Evolutionary conservation across 2,888 invertebrate genomes (phyloP), one percentile per base, ranked within the genome.

Genomic region (Heteropelma amictum): DNA sequence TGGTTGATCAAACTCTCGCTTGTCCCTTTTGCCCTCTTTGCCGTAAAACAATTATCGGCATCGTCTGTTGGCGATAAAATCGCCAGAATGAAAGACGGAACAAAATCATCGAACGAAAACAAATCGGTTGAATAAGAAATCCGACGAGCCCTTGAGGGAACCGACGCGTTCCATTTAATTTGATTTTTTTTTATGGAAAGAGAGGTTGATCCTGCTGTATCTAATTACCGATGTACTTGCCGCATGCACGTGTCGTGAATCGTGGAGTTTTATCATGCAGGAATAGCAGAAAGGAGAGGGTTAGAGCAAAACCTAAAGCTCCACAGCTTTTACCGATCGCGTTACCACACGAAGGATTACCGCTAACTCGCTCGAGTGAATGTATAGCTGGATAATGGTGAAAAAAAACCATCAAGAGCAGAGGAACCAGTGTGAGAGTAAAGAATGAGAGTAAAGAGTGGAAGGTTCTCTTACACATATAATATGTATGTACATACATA

Each of bases 271-370:
- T 26, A 63, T 17, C 49, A 26, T 17, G 10, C 3, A 28, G n/a
- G 51, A 30, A 40, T 30, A 51, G 19, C 17, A 38, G 40, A 28
- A 28, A 19, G n/a, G n/a, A n/a, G 28, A 51, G 64, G 28, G 8
- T 17, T 23, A 47, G n/a, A 38, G n/a, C 17, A 30, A 19, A 42
- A 14, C 47, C 45, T 5, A 33, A 33, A 30, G 21, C 33, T 12
- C 21, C 5, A n/a, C n/a, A 35, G 56, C 58, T 68, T 68, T 68
- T 68, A 68, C 67, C 67, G 56, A 68, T 68, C 67, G 47, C 56
- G 56, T 68, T 58, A 58, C 47, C 56, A 28, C 56, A 68, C 67
- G 47, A 68, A 58, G 58, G 56, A 47, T 68, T 68, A 58, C 56
- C 21, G 61, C 14, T 40, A 21, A 14, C 17, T 56, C 35, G 19